These are phyloP conservation scores for Mus spretus DNA, from an alignment of 2,797 vertebrate species.

Conservation along the genomic window DNA sequence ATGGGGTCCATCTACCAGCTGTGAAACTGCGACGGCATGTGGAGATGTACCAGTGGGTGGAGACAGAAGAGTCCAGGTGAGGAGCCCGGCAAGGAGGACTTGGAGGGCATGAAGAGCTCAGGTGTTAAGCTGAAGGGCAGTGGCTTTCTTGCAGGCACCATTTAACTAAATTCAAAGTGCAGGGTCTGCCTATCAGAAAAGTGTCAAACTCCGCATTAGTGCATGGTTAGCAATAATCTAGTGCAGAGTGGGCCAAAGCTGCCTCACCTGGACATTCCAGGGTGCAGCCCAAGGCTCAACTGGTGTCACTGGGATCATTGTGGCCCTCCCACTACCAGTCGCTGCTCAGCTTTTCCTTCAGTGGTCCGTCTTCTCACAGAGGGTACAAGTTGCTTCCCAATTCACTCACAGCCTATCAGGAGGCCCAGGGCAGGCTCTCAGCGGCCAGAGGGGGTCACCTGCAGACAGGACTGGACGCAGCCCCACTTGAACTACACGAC, in stretches of 20 bases:
- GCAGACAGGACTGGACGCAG: neutral
- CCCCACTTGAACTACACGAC: neutral
- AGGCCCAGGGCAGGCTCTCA: neutral
- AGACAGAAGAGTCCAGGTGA: slow-evolving; percentile 94
- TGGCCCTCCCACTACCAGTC: neutral
- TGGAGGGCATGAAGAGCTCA: neutral
- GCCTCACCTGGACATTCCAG: neutral
- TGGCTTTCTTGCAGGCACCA: neutral
- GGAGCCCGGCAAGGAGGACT: neutral
- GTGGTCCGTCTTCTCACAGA: neutral
- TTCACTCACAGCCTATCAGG: neutral
- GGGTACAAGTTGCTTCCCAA: neutral
- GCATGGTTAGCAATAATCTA: neutral
- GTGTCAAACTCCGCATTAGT: too few relatives aligned
- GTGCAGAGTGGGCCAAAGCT: neutral
- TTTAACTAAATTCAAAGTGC: neutral
- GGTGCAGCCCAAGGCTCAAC: neutral
- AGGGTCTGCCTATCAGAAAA: neutral
- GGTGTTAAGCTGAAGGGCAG: accelerated
- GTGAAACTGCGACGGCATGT: slow-evolving; percentile 96
- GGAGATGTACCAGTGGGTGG: slow-evolving; percentile 99
- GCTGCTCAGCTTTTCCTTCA: neutral
- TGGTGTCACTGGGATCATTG: accelerated
- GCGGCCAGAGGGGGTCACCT: neutral
- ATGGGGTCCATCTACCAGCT: slow-evolving; percentile 93